phyloP scores from a whole-genome alignment of 2,797 vertebrate genomes.

The Tamandua tetradactyla region DNA sequence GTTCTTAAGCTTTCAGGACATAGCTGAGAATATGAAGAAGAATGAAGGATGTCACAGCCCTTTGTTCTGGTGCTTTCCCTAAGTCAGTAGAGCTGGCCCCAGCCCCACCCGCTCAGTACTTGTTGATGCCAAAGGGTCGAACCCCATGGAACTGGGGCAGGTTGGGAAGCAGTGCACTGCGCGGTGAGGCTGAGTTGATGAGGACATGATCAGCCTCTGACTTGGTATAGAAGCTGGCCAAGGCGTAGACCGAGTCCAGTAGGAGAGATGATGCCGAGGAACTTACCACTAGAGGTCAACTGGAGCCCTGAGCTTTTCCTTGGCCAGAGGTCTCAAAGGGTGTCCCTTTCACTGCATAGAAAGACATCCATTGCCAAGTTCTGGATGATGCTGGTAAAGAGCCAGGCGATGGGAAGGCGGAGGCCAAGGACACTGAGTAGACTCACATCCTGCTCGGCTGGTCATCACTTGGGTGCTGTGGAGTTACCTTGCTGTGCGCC shows the following conservation, averaged over 20 bases:
- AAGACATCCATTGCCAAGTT: constrained; percentile 93
- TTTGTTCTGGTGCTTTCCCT: constrained; percentile 51
- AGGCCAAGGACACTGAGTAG: no score
- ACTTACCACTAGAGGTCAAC: constrained; percentile 95
- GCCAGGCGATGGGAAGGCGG: no score
- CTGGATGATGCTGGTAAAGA: no score
- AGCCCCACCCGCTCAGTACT: constrained; percentile 88
- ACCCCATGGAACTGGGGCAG: constrained; percentile 95
- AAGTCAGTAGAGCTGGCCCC: neutral
- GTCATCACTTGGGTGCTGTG: no score
- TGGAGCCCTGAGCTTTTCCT: constrained; percentile 94
- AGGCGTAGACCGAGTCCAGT: constrained; percentile 94
- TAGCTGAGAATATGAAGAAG: constrained; percentile 9
- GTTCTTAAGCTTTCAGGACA: constrained; percentile 52
- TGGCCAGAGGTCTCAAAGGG: constrained; percentile 97
- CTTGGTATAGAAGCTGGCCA: constrained; percentile 98
- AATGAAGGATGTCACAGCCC: neutral
- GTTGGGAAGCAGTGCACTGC: constrained; percentile 94
- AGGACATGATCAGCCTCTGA: constrained; percentile 93
- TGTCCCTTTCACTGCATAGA: constrained; percentile 94
- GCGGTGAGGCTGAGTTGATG: constrained; percentile 93
- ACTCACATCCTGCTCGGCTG: no score
- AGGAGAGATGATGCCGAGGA: constrained; percentile 95
- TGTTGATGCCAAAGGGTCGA: constrained; percentile 95
- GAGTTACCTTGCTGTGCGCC: no score